Evolutionary conservation across 2,888 invertebrate genomes (phyloP).

Genomic region (Cosmia pyralina): DNA sequence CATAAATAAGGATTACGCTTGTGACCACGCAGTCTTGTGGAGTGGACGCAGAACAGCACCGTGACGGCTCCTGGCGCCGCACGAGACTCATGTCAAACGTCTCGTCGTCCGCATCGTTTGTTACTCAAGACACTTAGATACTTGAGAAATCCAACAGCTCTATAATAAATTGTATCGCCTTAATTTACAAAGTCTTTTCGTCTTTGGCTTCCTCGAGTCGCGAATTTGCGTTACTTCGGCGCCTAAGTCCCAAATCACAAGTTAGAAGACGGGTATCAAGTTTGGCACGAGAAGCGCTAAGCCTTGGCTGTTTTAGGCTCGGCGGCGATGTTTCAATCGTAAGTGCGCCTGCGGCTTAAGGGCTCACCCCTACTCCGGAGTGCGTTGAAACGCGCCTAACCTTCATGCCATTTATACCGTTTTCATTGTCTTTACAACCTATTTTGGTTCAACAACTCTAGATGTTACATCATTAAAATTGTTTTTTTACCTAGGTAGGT

Average conservation of each 20-base stretch:
- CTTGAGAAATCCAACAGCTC: constrained; percentile 66
- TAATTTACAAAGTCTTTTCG: constrained; percentile 72
- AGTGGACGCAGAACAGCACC: constrained; percentile 79
- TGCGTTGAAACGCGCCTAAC: constrained; percentile 84
- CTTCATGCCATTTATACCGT: constrained; percentile 83
- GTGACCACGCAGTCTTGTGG: constrained; percentile 87
- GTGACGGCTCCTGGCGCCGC: constrained; percentile 75
- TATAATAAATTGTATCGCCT: constrained; percentile 72
- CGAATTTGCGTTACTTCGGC: constrained; percentile 88
- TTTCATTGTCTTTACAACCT: constrained; percentile 72
- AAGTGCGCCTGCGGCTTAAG: constrained; percentile 84
- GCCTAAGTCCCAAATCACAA: constrained; percentile 86
- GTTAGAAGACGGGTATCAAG: constrained; percentile 86
- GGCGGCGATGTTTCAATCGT: constrained; percentile 85
- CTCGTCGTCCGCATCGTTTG: constrained; percentile 76
- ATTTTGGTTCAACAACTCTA: constrained; percentile 53
- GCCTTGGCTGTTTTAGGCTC: constrained; percentile 84
- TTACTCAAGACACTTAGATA: constrained; percentile 63
- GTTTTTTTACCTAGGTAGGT: neutral
- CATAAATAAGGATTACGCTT: constrained; percentile 89
- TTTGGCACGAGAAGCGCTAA: constrained; percentile 85
- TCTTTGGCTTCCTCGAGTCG: constrained; percentile 72
- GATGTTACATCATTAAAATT: constrained; percentile 38
- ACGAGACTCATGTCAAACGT: constrained; percentile 80
- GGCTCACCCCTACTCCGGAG: constrained; percentile 76